Evolutionary conservation across 92 coral and sea anemone genomes (phyloP).

Genomic region (Porites cylindrica): DNA sequence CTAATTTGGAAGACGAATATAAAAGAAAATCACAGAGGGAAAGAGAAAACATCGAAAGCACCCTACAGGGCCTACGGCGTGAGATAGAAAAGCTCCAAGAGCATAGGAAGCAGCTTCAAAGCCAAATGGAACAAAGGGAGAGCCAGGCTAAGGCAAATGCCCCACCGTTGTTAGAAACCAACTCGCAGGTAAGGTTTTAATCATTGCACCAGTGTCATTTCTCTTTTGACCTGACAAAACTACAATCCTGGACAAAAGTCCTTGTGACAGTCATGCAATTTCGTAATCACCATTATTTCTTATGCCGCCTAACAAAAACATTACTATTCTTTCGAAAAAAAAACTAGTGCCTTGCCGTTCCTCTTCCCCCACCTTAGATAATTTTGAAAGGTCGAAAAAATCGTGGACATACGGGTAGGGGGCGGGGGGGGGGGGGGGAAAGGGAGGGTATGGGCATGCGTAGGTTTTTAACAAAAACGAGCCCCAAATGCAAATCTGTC

Average conservation of each 20-base stretch:
- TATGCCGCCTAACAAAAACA: too few relatives aligned
- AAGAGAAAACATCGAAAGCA: constrained; percentile 88
- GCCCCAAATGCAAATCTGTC: too few relatives aligned
- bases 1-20: constrained; percentile 70
- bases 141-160: constrained; percentile 34
- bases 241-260: neutral
- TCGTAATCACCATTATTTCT: too few relatives aligned
- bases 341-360: too few relatives aligned
- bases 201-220: neutral
- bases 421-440: too few relatives aligned
- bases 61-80: constrained; percentile 76
- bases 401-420: too few relatives aligned
- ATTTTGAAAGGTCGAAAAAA: too few relatives aligned
- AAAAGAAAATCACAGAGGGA: constrained; percentile 80
- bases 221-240: neutral
- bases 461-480: too few relatives aligned
- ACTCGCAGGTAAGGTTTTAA: constrained; percentile 8
- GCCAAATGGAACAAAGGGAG: constrained; percentile 73
- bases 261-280: too few relatives aligned
- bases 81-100: constrained; percentile 87
- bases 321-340: too few relatives aligned
- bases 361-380: too few relatives aligned
- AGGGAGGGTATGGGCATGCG: too few relatives aligned
- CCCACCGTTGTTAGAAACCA: constrained; percentile 10
- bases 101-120: constrained; percentile 86